Base-by-base conservation (phyloP, 1,140 invertebrate species). In the Cheumatopsyche charites region DNA sequence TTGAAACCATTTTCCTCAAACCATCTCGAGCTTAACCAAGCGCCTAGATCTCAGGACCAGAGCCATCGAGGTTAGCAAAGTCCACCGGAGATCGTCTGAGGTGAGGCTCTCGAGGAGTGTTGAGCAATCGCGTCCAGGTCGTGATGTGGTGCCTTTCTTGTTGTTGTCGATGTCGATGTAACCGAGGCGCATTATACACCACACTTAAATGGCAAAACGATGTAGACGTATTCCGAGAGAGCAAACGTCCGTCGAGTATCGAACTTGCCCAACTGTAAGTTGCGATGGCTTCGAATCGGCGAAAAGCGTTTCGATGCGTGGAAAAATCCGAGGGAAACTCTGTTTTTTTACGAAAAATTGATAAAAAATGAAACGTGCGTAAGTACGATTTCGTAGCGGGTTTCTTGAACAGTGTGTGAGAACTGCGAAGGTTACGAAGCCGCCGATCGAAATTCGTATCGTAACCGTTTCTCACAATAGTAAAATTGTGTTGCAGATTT, bases 201-300 rank as follows among this genome's bases (percentile, higher is more conserved):
- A 55, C 58, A 69, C 65, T 67, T 61, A 73, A 73, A 73, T 73
- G 72, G 72, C 72, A 73, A 67, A 66, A 42, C 41, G 21, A 47
- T 66, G 42, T 42, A 23, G 19, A 58, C 52, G 65, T 62, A 49
- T 62, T 58, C 55, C 11, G 17, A 21, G 55, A 13, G 19, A 58
- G 21, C 55, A 58, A 58, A 58, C 55, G 55, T 58, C 55, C 55
- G 25, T 23, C 23, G 21, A 25, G 19, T 12, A n/a, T 23, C 23
- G 13, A 23, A 23, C 55, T 58, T 58, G 21, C 55, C 55, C 23
- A 58, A 58, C 55, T 23, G 4, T 36, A 19, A n/a, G 55, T 58
- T 58, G 55, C 55, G 21, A 23, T 21, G 25, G 9, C 21, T 36
- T 36, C 29, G 29, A 36, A 36, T 36, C 29, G 3, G 29, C 29